These are phyloP conservation scores for Gavia stellata DNA, from an alignment of 2,113 vertebrate species.

Conservation along the genomic window DNA sequence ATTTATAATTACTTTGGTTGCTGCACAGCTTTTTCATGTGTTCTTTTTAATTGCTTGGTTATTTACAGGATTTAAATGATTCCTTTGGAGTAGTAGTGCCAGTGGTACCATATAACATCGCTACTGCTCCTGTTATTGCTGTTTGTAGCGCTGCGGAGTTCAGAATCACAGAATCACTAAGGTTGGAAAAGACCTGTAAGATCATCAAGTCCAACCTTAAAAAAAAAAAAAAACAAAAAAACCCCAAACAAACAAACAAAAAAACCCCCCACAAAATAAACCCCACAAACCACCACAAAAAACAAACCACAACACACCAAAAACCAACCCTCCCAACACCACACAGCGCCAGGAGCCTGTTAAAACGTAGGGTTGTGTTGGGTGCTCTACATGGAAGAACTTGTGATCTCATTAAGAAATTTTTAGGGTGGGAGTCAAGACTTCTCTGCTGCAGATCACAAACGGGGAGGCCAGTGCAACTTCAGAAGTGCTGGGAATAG, in stretches of 20 bases:
- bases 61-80: background rate
- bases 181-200: too few relatives aligned
- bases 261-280: too few relatives aligned
- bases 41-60: conserved; percentile 12
- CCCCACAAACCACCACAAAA: too few relatives aligned
- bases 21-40: background rate
- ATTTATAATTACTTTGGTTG: background rate
- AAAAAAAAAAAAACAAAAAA: too few relatives aligned
- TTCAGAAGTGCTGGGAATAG: background rate
- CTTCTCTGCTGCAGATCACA: background rate
- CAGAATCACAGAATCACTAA: too few relatives aligned
- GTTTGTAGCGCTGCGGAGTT: background rate
- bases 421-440: background rate
- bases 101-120: background rate
- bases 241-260: too few relatives aligned
- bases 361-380: background rate
- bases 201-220: too few relatives aligned
- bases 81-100: background rate
- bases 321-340: too few relatives aligned
- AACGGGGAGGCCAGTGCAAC: background rate
- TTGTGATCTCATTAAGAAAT: background rate
- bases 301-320: too few relatives aligned
- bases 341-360: background rate
- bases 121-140: background rate
- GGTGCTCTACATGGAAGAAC: background rate